Percentiles rank a stretch among this genome's conserved stretches.
Evolutionary conservation across 2,888 invertebrate genomes (phyloP).

Genomic region (Chymomyza amoena): DNA sequence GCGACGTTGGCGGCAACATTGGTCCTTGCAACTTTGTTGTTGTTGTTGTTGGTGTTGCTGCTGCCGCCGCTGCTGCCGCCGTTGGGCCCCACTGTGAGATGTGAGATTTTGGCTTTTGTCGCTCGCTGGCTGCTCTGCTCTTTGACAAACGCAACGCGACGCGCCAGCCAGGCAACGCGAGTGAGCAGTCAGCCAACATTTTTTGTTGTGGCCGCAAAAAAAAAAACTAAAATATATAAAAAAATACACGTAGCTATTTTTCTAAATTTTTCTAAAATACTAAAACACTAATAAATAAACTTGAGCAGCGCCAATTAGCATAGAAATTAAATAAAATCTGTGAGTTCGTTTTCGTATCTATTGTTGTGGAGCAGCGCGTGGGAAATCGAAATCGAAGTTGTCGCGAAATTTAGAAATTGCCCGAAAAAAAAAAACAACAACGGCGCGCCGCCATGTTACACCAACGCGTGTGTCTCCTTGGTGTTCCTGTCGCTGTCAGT

Average conservation of each 20-base stretch:
- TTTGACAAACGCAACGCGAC: slow-evolving; percentile 74
- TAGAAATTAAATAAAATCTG: neutral
- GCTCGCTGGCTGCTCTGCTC: slow-evolving; percentile 62
- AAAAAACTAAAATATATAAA: slow-evolving; percentile 9
- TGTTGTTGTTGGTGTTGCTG: slow-evolving; percentile 59
- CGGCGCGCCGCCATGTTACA: slow-evolving; percentile 45
- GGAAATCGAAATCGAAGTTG: slow-evolving; percentile 41
- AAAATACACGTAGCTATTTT: slow-evolving; percentile 41
- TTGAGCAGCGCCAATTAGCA: slow-evolving; percentile 5
- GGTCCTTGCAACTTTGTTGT: slow-evolving; percentile 38
- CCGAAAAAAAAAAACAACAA: slow-evolving; percentile 16
- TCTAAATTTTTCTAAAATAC: slow-evolving; percentile 46
- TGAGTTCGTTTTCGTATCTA: neutral
- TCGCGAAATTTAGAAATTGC: slow-evolving; percentile 58
- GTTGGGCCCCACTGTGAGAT: slow-evolving; percentile 57
- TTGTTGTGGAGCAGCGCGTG: neutral
- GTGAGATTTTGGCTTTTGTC: slow-evolving; percentile 75
- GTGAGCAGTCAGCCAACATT: slow-evolving; percentile 70
- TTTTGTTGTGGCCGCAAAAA: slow-evolving; percentile 65
- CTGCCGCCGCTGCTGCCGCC: slow-evolving; percentile 43
- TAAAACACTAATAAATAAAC: slow-evolving; percentile 11
- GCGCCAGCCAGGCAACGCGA: slow-evolving; percentile 59
- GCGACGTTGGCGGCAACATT: slow-evolving; percentile 59
- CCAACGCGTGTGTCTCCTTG: slow-evolving; percentile 22
- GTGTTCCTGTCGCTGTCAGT: slow-evolving; percentile 10